Base-by-base conservation (phyloP, 2,113 vertebrate species). In the Ictalurus punctatus region DNA sequence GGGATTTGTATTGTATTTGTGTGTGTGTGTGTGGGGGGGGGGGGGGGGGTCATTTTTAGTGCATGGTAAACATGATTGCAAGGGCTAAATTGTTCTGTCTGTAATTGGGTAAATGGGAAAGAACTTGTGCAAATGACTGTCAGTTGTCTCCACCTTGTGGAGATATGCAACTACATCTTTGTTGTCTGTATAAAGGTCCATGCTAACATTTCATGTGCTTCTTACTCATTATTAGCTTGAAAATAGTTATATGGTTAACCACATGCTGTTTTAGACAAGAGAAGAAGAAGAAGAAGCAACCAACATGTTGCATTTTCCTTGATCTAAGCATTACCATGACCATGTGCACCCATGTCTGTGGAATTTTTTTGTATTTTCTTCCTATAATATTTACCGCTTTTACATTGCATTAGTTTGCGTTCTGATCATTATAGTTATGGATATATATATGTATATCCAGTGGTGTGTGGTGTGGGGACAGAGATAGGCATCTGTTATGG, bases 61-160 rank as follows among this genome's bases (percentile, higher is more conserved):
- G 3, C 56, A 25, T 23, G 23, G 23, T 63, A 63, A 63, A 34
- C 69, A 17, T 34, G 13, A 17, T 34, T 73, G 14, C 14, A 37
- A 37, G 6, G 14, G 9, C 1, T 27, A 65, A 65, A 65, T 25
- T 65, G 1, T 37, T 73, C 30, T 13, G 0, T 73, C 16, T 34
- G 14, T 37, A 34, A 73, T 73, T 37, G 69, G 37, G 69, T 34
- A 73, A 37, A 2, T 23, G 10, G 73, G 8, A 76, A 44, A 44
- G 40, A 23, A 74, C 7, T 12, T 67, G 63, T 65, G 17, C 34
- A 25, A 85, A 16, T 65, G 6, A 14, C 91, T 78, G 61, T 81
- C 37, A n/a, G 65, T 54, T 92, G 85, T 88, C 92, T 88, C 94
- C 95, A 94, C 81, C 95, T 93, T 90, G 93, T 95, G 94, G 92